Percentiles rank a stretch among this genome's conserved stretches.
These are phyloP conservation scores for Macrosiphum euphorbiae DNA, from an alignment of 2,888 invertebrate species.

Conservation along the genomic window DNA sequence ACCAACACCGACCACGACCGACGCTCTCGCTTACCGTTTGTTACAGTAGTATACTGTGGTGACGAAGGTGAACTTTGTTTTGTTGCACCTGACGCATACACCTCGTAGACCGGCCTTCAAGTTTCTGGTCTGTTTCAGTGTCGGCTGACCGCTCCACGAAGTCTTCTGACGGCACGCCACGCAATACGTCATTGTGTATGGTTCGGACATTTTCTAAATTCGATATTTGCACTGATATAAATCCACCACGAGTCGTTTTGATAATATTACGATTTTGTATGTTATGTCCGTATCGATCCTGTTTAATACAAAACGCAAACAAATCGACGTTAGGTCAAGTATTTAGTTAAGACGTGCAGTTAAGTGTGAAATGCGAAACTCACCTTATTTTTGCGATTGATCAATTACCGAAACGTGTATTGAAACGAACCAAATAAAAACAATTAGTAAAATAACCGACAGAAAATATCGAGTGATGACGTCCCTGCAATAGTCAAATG, in stretches of 20 bases:
- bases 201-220: neutral
- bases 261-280: neutral
- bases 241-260: neutral
- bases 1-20: neutral
- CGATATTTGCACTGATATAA: neutral
- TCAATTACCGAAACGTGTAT: neutral
- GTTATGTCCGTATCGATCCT: neutral
- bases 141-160: neutral
- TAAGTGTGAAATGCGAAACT: neutral
- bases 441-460: neutral
- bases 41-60: neutral
- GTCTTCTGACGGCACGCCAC: constrained; percentile 30
- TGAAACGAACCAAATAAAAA: neutral
- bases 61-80: constrained; percentile 45
- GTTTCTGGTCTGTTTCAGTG: neutral
- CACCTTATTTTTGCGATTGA: neutral
- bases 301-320: neutral
- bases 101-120: constrained; percentile 18
- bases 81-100: neutral
- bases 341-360: neutral
- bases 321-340: neutral
- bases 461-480: neutral
- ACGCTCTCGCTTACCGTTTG: neutral
- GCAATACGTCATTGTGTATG: neutral
- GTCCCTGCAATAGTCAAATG: neutral